Percentiles rank a stretch among this genome's conserved stretches.
Evolutionary conservation across 2,888 invertebrate genomes (phyloP).

Genomic region (Pseudococcus longispinus): DNA sequence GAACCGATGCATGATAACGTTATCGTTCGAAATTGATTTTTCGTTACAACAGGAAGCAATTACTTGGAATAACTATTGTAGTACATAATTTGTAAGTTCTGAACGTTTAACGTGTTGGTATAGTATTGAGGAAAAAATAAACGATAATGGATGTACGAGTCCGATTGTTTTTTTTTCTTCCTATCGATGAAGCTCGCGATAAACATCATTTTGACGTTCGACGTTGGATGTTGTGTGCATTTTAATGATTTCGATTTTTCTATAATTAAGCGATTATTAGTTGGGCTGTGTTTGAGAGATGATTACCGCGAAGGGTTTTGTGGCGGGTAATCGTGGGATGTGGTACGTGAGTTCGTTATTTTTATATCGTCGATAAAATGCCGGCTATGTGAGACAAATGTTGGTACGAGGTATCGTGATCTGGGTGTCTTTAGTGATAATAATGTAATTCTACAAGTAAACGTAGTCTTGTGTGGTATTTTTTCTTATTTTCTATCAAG

Average conservation of each 20-base stretch:
- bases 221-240: not conserved
- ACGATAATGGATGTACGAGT: not conserved
- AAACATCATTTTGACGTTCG: not conserved
- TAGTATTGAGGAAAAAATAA: constrained; percentile 2
- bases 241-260: constrained; percentile 15
- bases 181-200: not conserved
- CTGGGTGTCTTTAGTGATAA: not conserved
- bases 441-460: too few relatives aligned
- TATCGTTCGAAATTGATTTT: constrained; percentile 4
- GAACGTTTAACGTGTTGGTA: not conserved
- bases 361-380: constrained; percentile 20
- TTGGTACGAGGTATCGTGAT: not conserved
- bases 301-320: not conserved
- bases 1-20: not conserved
- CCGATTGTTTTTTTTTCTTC: not conserved
- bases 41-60: not conserved
- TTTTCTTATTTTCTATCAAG: not conserved
- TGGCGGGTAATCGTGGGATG: not conserved
- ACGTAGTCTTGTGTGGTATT: not conserved
- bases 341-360: not conserved
- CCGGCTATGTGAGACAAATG: not conserved
- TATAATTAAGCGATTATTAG: constrained; percentile 23
- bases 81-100: not conserved
- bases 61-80: constrained; percentile 3
- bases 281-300: not conserved